Base-by-base conservation (phyloP, 1,140 invertebrate species). In the Drosophila nikananu region DNA sequence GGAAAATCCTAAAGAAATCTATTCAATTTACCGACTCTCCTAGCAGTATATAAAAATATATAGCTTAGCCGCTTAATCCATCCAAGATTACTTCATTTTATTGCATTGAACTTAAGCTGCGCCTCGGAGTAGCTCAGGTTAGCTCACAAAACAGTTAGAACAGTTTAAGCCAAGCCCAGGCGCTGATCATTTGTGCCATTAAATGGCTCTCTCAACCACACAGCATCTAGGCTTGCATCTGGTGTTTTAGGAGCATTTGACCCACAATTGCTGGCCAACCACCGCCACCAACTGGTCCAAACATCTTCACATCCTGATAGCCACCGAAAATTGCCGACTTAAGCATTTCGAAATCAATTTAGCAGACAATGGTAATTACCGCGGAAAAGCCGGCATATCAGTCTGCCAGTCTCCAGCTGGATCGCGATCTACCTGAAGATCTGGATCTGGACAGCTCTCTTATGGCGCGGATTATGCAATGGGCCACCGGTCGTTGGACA, bases 311-410 rank as follows among this genome's bases (percentile, higher is more conserved):
- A 79, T 78, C 77, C 77, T 54, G 68, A 66, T 42, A 64, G 76
- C 76, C 66, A 73, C 77, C 76, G 61, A 77, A 89, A 81, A 83
- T 87, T 84, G 68, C 77, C 54, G 61, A 48, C 61, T 58, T 81
- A 52, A 67, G 66, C 77, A 80, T 71, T 66, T 80, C 65, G 87
- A 83, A 81, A 90, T 87, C 81, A 87, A 87, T 87, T 89, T 80
- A 74, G 77, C 81, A 78, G 81, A 52, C 77, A 58, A 55, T 75
- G 55, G 66, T 60, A 76, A 68, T 77, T 72, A 80, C 77, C 9
- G 41, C 39, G 32, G 27, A 5, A 49, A 17, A 49, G 51, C 64
- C 52, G 23, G 39, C 17, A 27, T 32, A 62, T 74, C 71, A 55
- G 70, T 77, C 71, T 58, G 46, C 42, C 58, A 32, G 39, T 25